phyloP scores from a whole-genome alignment of 2,797 vertebrate species.

The Crax fasciolata region DNA sequence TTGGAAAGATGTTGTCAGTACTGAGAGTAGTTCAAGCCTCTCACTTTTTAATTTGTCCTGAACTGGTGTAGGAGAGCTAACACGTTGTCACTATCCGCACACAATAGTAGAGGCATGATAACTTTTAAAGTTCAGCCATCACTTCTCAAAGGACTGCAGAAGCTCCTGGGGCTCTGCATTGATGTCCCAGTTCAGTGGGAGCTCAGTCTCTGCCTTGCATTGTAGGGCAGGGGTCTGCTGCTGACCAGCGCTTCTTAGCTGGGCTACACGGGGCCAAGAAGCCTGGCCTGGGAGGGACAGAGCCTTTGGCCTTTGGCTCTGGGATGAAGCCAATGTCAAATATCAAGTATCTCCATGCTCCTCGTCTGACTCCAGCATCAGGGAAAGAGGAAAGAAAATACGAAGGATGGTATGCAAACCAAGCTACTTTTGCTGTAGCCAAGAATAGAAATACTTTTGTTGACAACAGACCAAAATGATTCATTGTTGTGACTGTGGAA shows the following conservation, averaged over 20 bases:
- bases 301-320: neutral
- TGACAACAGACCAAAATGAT: neutral
- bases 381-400: neutral
- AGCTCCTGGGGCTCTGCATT: neutral
- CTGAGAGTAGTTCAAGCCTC: neutral
- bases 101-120: neutral
- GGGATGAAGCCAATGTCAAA: neutral
- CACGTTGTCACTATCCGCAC: rapidly evolving
- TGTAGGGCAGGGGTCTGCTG: neutral
- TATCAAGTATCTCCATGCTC: neutral
- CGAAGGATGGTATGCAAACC: neutral
- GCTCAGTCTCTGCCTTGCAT: neutral
- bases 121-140: neutral
- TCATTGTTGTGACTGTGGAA: neutral
- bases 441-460: neutral
- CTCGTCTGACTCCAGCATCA: neutral
- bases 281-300: neutral
- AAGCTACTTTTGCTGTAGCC: neutral
- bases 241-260: neutral
- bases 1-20: neutral
- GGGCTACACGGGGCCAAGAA: neutral
- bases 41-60: neutral
- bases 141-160: neutral
- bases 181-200: neutral
- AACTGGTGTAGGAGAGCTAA: neutral